Conservation (phyloP, 2,797 vertebrate species). For the Eulemur rubriventer region DNA sequence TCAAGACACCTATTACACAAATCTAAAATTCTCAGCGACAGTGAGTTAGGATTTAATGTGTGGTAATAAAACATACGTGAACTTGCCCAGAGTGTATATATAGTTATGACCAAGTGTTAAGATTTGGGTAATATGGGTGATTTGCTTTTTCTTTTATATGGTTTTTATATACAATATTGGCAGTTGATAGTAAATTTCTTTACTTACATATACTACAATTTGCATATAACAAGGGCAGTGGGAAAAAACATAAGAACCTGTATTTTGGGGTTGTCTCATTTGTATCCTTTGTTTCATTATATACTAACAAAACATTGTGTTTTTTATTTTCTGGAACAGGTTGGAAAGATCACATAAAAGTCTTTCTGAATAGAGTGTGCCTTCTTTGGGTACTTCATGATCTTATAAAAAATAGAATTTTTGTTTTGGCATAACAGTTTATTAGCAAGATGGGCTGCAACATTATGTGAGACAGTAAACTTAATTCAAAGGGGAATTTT, state of each 20-base stretch:
- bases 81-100: background rate
- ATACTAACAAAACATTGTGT: background rate
- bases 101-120: background rate
- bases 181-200: background rate
- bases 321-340: background rate
- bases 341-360: slow-evolving; percentile 3
- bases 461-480: slow-evolving; percentile 57
- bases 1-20: background rate
- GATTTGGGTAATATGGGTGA: background rate
- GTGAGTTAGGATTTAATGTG: background rate
- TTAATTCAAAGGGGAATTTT: slow-evolving; percentile 73
- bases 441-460: slow-evolving; percentile 69
- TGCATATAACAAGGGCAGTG: background rate
- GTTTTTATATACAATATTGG: background rate
- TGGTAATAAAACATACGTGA: slow-evolving; percentile 52
- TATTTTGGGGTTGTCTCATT: background rate
- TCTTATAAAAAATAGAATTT: slow-evolving; percentile 62
- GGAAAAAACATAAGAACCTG: background rate
- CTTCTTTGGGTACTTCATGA: background rate
- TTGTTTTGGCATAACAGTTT: slow-evolving; percentile 73
- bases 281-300: background rate
- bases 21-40: background rate
- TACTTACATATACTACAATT: background rate
- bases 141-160: background rate
- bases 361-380: slow-evolving; percentile 46